Percentiles rank a stretch among this genome's conserved stretches.
phyloP scores from a whole-genome alignment of 2,888 invertebrate genomes.

The Apoda limacodes region DNA sequence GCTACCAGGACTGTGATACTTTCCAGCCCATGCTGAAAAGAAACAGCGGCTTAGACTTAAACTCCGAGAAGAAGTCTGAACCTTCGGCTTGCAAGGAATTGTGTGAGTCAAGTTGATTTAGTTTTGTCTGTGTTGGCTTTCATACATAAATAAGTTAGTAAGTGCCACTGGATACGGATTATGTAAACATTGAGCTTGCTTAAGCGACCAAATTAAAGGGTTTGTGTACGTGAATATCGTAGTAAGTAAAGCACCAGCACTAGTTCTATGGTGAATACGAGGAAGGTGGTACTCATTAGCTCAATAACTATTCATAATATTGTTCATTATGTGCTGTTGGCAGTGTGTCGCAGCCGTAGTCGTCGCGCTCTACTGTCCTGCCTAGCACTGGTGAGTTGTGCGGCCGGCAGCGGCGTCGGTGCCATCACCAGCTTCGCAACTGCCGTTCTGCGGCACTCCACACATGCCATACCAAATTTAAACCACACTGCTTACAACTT shows the following conservation, averaged over 20 bases:
- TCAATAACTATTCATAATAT: too few relatives aligned
- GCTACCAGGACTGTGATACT: slow-evolving; percentile 50
- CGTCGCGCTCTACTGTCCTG: slow-evolving; percentile 50
- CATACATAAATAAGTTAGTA: too few relatives aligned
- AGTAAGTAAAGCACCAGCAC: neutral
- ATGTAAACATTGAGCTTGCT: too few relatives aligned
- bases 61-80: slow-evolving; percentile 42
- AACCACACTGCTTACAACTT: slow-evolving; percentile 52
- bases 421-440: slow-evolving; percentile 58
- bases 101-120: slow-evolving; percentile 45
- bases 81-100: slow-evolving; percentile 44
- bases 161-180: too few relatives aligned
- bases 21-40: slow-evolving; percentile 58
- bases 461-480: slow-evolving; percentile 39
- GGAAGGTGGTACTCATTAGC: too few relatives aligned
- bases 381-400: slow-evolving; percentile 37
- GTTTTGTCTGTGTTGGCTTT: neutral
- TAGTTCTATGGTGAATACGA: too few relatives aligned
- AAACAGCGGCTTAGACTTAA: slow-evolving; percentile 48
- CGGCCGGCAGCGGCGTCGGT: slow-evolving; percentile 53
- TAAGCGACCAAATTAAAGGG: too few relatives aligned
- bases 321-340: too few relatives aligned
- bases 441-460: slow-evolving; percentile 46
- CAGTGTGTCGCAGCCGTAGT: slow-evolving; percentile 45
- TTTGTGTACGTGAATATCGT: neutral